A percentile compares a stretch with the other conserved stretches of the same genome.
These are phyloP conservation scores for Fissipunctia ypsillon DNA, from an alignment of 2,888 invertebrate species.

Conservation along the genomic window DNA sequence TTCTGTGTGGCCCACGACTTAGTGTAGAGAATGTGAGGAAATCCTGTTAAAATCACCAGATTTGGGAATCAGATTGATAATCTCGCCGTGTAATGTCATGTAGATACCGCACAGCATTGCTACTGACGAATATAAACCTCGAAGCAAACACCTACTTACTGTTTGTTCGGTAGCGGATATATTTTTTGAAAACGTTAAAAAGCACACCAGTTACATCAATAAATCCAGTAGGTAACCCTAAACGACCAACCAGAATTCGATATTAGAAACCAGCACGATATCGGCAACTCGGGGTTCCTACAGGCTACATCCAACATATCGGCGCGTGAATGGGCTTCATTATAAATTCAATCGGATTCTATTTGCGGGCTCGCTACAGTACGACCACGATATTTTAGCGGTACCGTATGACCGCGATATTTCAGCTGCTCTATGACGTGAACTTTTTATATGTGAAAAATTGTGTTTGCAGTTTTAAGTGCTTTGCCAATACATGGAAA, in stretches of 20 bases:
- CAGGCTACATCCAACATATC: slow-evolving; percentile 55
- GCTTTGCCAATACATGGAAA: slow-evolving; percentile 52
- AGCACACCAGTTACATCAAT: too few relatives aligned
- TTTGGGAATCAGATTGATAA: too few relatives aligned
- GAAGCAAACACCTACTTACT: too few relatives aligned
- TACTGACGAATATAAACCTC: too few relatives aligned
- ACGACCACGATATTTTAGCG: slow-evolving; percentile 45
- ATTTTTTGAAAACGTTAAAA: too few relatives aligned
- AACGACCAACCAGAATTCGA: background rate
- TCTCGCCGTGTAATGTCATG: too few relatives aligned
- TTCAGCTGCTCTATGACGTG: slow-evolving; percentile 33
- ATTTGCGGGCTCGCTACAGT: slow-evolving; percentile 50
- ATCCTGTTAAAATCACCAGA: too few relatives aligned
- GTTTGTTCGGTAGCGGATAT: too few relatives aligned
- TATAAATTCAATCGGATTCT: slow-evolving; percentile 65
- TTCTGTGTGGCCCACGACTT: too few relatives aligned
- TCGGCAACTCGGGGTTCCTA: background rate
- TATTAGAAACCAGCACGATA: slow-evolving; percentile 2
- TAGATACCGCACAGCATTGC: too few relatives aligned
- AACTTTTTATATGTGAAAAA: slow-evolving; percentile 59
- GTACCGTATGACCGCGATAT: slow-evolving; percentile 40
- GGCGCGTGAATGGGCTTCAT: slow-evolving; percentile 56
- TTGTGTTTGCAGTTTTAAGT: slow-evolving; percentile 63
- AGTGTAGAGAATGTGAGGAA: too few relatives aligned
- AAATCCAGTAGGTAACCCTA: too few relatives aligned